Conservation (phyloP, 2,888 invertebrate species). For the Drosophila ezoana region DNA sequence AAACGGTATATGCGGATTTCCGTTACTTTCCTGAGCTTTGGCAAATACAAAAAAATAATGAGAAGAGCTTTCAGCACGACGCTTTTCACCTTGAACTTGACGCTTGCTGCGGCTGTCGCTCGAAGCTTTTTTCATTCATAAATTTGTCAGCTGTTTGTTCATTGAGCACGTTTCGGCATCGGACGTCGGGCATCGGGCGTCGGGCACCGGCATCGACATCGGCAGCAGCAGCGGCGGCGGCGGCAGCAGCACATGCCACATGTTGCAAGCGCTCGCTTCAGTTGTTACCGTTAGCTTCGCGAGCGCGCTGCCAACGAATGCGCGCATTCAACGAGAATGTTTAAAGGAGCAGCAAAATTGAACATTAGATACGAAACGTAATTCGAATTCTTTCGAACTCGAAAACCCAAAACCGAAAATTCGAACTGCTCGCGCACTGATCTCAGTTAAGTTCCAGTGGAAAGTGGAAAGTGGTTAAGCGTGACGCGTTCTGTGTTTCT, state of each 20-base stretch:
- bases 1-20: conserved; percentile 1
- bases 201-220: conserved; percentile 14
- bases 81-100: conserved; percentile 68
- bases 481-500: conserved; percentile 3
- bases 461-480: conserved; percentile 1
- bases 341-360: background rate
- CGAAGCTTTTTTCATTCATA: conserved; percentile 65
- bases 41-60: background rate
- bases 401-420: background rate
- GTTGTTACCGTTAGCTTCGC: conserved; percentile 72
- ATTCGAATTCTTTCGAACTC: background rate
- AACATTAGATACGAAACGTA: background rate
- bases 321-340: conserved; percentile 29
- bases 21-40: conserved; percentile 5
- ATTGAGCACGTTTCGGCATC: conserved; percentile 27
- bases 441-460: conserved; percentile 6
- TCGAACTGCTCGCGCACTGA: conserved; percentile 1
- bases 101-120: background rate
- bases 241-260: conserved; percentile 53
- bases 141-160: conserved; percentile 38
- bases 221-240: conserved; percentile 1
- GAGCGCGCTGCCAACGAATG: conserved; percentile 57
- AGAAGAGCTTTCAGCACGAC: conserved; percentile 7
- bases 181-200: conserved; percentile 12
- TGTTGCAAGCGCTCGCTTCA: conserved; percentile 69